A percentile compares a stretch with the other conserved stretches of the same genome.
phyloP scores from a whole-genome alignment of 2,888 invertebrate genomes.

The Nesidiocoris tenuis region DNA sequence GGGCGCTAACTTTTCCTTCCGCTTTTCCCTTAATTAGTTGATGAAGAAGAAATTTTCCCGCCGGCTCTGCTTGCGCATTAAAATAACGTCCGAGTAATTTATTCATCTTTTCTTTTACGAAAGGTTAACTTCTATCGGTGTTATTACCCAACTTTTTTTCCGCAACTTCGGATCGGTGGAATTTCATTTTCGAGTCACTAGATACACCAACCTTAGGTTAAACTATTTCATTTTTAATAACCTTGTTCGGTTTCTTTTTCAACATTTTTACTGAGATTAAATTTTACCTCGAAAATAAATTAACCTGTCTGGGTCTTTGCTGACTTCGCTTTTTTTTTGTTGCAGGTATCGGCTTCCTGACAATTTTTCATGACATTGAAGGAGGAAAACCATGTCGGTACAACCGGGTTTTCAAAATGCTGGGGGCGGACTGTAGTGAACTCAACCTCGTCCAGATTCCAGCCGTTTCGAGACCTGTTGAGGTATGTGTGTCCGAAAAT shows the following conservation, averaged over 20 bases:
- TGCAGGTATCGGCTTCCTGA: slow-evolving; percentile 33
- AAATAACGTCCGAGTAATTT: background rate
- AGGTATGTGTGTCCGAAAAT: slow-evolving; percentile 55
- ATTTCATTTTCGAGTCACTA: background rate
- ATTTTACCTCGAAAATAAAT: too few relatives aligned
- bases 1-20: background rate
- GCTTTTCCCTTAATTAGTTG: background rate
- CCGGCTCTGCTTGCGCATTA: background rate
- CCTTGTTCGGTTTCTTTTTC: background rate
- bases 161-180: background rate
- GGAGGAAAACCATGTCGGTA: slow-evolving; percentile 56
- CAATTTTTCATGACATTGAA: slow-evolving; percentile 30
- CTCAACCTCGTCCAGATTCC: slow-evolving; percentile 59
- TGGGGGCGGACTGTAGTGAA: slow-evolving; percentile 60
- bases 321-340: too few relatives aligned
- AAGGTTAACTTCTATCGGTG: background rate
- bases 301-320: too few relatives aligned
- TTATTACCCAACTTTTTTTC: background rate
- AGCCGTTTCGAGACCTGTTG: slow-evolving; percentile 58
- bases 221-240: background rate
- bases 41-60: background rate
- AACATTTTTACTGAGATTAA: background rate
- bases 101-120: background rate
- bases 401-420: slow-evolving; percentile 59
- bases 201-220: background rate